phyloP scores from a whole-genome alignment of 2,888 invertebrate genomes.

The Cataglyphis altisquamis region DNA sequence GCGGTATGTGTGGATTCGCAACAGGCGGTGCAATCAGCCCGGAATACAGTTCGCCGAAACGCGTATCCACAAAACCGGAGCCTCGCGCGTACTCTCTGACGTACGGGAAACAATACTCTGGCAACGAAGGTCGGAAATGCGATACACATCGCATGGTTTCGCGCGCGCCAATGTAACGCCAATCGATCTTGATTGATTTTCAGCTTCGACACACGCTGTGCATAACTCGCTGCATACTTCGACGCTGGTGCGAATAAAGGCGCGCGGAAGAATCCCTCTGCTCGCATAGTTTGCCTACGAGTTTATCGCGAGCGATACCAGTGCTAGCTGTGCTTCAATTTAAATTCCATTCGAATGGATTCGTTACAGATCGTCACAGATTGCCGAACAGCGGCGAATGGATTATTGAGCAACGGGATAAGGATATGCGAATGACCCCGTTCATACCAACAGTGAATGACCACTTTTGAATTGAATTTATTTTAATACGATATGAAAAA shows the following conservation, averaged over 20 bases:
- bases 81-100: not conserved
- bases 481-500: not conserved
- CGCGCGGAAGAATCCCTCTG: constrained; percentile 20
- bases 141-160: not conserved
- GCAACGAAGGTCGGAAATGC: not conserved
- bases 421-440: constrained; percentile 48
- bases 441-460: constrained; percentile 16
- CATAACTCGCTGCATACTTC: constrained; percentile 47
- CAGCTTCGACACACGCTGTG: not conserved
- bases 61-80: constrained; percentile 29
- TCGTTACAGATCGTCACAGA: constrained; percentile 54
- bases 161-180: not conserved
- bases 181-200: constrained; percentile 35
- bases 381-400: constrained; percentile 33
- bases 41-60: constrained; percentile 44
- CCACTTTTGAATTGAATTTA: constrained; percentile 12
- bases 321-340: constrained; percentile 38
- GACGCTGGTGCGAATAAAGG: constrained; percentile 45
- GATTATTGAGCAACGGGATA: constrained; percentile 45
- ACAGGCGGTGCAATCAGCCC: constrained; percentile 63
- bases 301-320: constrained; percentile 50
- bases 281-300: constrained; percentile 34
- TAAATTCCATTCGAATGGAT: constrained; percentile 52
- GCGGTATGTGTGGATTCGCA: constrained; percentile 54
- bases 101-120: constrained; percentile 3